Conservation (phyloP, 2,888 invertebrate species). For the Aelia acuminata region DNA sequence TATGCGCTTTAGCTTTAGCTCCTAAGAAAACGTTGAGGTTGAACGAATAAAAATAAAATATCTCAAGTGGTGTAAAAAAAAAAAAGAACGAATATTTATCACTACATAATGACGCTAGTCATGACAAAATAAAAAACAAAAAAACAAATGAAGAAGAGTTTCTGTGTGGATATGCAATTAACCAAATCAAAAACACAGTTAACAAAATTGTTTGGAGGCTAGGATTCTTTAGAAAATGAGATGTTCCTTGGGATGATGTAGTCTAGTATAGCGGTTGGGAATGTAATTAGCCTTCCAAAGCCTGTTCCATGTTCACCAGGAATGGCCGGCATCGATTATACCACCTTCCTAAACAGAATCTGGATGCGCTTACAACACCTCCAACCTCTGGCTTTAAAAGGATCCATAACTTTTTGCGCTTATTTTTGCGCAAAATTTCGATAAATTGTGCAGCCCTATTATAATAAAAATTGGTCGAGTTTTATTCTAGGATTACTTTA, state of each 20-base stretch:
- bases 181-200: too few species aligned
- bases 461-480: too few species aligned
- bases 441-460: background rate
- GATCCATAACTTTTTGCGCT: background rate
- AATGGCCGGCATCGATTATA: background rate
- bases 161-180: too few species aligned
- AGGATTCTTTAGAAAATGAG: background rate
- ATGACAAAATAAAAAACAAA: too few species aligned
- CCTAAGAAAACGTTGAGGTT: too few species aligned
- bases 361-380: background rate
- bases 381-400: background rate
- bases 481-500: too few species aligned
- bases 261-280: slow-evolving; percentile 2
- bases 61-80: too few species aligned
- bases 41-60: too few species aligned
- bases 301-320: background rate
- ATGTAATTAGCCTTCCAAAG: slow-evolving; percentile 1
- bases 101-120: too few species aligned
- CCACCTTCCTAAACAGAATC: background rate
- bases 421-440: background rate
- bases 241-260: background rate
- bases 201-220: background rate
- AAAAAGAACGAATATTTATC: too few species aligned
- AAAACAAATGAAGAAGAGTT: too few species aligned
- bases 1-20: too few species aligned